phyloP scores from a whole-genome alignment of 2,797 vertebrate species.

The Microctenopoma lineatum region DNA sequence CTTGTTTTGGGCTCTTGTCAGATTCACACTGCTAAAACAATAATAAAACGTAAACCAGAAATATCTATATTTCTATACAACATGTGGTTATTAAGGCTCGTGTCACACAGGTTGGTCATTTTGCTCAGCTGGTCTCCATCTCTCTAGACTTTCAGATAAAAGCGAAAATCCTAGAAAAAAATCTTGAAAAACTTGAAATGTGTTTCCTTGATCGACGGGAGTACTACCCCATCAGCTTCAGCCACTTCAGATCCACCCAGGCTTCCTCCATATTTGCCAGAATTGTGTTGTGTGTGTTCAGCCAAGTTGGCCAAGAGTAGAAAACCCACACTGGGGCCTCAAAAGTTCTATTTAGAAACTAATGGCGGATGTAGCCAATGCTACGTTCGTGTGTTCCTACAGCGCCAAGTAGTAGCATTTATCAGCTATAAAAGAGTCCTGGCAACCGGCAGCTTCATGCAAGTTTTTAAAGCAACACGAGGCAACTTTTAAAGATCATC shows the following conservation, averaged over 20 bases:
- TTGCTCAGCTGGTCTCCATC: not conserved
- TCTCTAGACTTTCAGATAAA: not conserved
- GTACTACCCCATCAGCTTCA: constrained; percentile 1
- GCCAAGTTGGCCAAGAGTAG: constrained; percentile 27
- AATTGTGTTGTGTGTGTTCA: not conserved
- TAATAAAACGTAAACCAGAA: not conserved
- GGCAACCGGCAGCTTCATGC: not conserved
- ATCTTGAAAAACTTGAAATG: not conserved
- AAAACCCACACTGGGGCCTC: constrained; percentile 22
- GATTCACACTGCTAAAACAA: too few species aligned
- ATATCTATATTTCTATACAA: not conserved
- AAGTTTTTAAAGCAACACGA: not conserved
- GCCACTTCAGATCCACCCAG: not conserved
- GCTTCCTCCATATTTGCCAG: not conserved
- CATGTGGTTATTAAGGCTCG: not conserved
- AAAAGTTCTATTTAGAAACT: constrained; percentile 31
- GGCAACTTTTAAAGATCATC: not conserved
- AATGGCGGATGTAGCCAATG: constrained; percentile 9
- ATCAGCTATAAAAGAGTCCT: constrained; percentile 18
- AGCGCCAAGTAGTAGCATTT: constrained; percentile 27
- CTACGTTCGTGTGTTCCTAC: constrained; percentile 3
- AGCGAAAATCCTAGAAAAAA: too few species aligned
- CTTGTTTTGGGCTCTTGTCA: not conserved
- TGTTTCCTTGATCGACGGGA: not conserved
- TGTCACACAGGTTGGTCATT: not conserved